Evolutionary conservation across 2,797 vertebrate species (phyloP).

Genomic region (Microctenopoma lineatum): DNA sequence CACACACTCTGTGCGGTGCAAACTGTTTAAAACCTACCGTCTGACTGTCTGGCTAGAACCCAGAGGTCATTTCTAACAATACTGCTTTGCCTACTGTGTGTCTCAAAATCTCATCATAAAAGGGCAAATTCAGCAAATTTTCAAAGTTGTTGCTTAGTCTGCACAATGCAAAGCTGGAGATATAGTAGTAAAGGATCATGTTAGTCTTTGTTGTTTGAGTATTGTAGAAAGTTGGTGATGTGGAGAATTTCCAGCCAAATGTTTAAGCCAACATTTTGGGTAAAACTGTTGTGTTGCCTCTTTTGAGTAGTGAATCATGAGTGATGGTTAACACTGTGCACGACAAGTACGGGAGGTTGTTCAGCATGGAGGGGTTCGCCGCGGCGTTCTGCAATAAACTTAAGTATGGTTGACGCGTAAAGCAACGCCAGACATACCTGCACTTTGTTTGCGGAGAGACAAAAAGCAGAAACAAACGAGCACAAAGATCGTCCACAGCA

Average conservation of each 20-base stretch:
- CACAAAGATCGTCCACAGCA: not conserved
- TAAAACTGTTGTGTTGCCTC: not conserved
- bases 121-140: constrained; percentile 39
- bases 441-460: not conserved
- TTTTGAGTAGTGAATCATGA: not conserved
- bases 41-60: constrained; percentile 22
- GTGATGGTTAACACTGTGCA: not conserved
- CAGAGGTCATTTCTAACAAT: constrained; percentile 37
- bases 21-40: constrained; percentile 45
- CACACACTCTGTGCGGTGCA: constrained; percentile 20
- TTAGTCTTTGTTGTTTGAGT: not conserved
- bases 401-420: not conserved
- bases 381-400: not conserved
- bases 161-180: not conserved
- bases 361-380: not conserved
- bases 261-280: not conserved
- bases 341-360: not conserved
- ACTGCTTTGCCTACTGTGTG: constrained; percentile 16
- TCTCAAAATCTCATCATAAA: constrained; percentile 18
- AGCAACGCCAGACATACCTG: not conserved
- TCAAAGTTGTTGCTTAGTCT: constrained; percentile 15
- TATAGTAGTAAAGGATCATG: not conserved
- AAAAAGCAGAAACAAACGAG: not conserved
- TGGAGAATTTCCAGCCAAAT: not conserved
- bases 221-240: not conserved